phyloP scores from a whole-genome alignment of 2,888 invertebrate species.

The Stenichneumon culpator region DNA sequence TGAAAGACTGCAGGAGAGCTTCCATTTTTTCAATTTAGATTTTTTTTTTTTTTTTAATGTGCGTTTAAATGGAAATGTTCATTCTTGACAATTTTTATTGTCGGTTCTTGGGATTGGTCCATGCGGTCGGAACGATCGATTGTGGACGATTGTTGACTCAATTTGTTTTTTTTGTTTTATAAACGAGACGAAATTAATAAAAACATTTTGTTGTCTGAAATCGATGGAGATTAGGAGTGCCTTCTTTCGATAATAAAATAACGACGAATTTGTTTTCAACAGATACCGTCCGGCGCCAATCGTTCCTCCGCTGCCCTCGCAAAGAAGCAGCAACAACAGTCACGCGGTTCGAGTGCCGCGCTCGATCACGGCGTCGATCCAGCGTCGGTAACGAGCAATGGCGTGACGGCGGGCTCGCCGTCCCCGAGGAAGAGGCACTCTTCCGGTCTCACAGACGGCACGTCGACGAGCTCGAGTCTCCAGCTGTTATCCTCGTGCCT shows the following conservation, averaged over 20 bases:
- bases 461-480: constrained; percentile 75
- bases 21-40: no score
- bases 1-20: no score
- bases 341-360: constrained; percentile 38
- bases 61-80: no score
- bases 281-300: constrained; percentile 73
- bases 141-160: no score
- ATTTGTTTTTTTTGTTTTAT: not conserved
- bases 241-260: not conserved
- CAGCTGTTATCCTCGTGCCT: constrained; percentile 74
- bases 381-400: constrained; percentile 80
- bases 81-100: no score
- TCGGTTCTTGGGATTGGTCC: no score
- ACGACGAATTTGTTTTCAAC: not conserved
- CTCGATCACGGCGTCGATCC: constrained; percentile 77
- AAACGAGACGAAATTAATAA: not conserved
- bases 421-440: constrained; percentile 79
- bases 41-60: no score
- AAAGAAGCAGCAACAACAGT: constrained; percentile 74
- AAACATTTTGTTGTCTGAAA: no score
- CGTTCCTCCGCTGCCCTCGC: constrained; percentile 76
- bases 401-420: constrained; percentile 78
- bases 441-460: constrained; percentile 78
- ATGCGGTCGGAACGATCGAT: no score
- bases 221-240: no score